Evolutionary conservation across 2,888 invertebrate genomes (phyloP).

Genomic region (Chloromyia formosa): DNA sequence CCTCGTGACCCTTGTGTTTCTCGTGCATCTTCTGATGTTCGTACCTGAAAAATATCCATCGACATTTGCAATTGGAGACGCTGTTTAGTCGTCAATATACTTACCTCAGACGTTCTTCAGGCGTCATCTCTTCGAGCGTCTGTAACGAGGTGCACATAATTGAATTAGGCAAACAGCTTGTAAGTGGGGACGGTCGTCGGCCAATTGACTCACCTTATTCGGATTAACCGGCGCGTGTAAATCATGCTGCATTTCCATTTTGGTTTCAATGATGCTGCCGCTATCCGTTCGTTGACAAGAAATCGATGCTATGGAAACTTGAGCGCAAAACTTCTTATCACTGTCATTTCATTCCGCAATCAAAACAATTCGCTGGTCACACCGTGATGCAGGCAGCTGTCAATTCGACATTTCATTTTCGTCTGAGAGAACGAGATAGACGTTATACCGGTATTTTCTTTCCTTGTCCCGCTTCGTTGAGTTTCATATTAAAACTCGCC

Average conservation of each 20-base stretch:
- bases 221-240: constrained; percentile 67
- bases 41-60: constrained; percentile 65
- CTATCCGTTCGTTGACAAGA: not conserved
- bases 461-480: too few relatives aligned
- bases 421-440: too few relatives aligned
- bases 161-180: constrained; percentile 27
- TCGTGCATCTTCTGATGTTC: constrained; percentile 86
- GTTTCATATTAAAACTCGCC: too few relatives aligned
- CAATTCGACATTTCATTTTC: constrained; percentile 20
- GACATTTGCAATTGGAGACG: constrained; percentile 44
- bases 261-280: not conserved
- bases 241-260: constrained; percentile 43
- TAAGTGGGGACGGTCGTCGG: too few relatives aligned
- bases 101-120: constrained; percentile 80
- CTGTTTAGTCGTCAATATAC: not conserved
- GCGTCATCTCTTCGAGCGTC: constrained; percentile 78
- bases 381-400: constrained; percentile 6
- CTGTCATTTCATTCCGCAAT: constrained; percentile 37
- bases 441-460: too few relatives aligned
- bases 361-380: constrained; percentile 33
- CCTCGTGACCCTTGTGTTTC: constrained; percentile 91
- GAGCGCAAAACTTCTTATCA: constrained; percentile 17
- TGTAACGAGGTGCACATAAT: constrained; percentile 58
- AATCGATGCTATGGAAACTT: constrained; percentile 5
- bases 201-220: constrained; percentile 65